Percentiles rank a stretch among this genome's conserved stretches.
Evolutionary conservation across 1,140 invertebrate genomes (phyloP).

Genomic region (Ridgeia piscesae): DNA sequence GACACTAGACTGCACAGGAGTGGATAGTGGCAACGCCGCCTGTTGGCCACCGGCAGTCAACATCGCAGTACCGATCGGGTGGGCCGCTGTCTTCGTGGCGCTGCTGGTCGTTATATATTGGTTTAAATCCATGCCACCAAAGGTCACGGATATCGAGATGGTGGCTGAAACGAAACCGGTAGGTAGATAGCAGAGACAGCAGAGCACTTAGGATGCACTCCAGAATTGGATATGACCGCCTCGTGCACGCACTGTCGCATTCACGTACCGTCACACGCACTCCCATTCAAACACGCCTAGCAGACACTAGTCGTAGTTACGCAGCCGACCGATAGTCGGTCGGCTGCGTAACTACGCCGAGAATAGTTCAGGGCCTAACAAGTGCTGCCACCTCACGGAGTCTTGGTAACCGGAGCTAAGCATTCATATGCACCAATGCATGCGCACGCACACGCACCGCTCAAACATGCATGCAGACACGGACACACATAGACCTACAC

Average conservation of each 20-base stretch:
- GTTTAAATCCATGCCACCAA: neutral
- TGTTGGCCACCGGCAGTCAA: neutral
- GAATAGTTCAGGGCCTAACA: too few relatives aligned
- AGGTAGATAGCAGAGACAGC: neutral
- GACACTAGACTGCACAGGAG: neutral
- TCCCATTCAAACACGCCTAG: neutral
- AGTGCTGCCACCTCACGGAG: too few relatives aligned
- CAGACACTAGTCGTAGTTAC: neutral
- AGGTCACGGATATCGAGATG: neutral
- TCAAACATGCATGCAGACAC: neutral
- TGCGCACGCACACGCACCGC: neutral
- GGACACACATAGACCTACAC: too few relatives aligned
- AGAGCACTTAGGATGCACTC: neutral
- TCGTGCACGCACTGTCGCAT: neutral
- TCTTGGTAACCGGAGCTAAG: too few relatives aligned
- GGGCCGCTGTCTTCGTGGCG: neutral
- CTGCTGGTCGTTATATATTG: neutral
- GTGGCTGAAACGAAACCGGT: neutral
- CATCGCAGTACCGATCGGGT: neutral
- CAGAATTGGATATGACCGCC: neutral
- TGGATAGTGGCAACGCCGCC: neutral
- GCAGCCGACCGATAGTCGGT: too few relatives aligned
- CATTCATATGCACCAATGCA: neutral
- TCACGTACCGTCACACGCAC: neutral
- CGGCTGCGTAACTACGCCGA: too few relatives aligned